Conservation (phyloP, 2,888 invertebrate species). For the Melangyna quadrimaculata region DNA sequence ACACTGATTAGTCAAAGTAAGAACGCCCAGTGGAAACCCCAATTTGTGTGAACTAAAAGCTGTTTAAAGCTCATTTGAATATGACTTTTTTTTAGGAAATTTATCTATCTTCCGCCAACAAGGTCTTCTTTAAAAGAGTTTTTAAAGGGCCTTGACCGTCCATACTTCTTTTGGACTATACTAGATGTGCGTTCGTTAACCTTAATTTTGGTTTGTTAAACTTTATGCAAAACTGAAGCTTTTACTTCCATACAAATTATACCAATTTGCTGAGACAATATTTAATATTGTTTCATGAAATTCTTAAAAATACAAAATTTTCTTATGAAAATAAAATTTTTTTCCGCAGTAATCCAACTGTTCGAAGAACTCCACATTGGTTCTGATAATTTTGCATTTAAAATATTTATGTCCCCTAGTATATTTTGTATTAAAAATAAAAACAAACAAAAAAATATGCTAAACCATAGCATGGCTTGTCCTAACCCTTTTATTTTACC, state of each 20-base stretch:
- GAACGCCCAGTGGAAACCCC: no score
- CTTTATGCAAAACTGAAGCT: neutral
- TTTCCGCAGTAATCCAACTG: neutral
- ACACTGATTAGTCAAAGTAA: no score
- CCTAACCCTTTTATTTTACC: neutral
- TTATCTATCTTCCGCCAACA: no score
- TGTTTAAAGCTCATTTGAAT: no score
- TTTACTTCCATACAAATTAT: neutral
- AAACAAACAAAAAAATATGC: neutral
- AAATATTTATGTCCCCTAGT: neutral
- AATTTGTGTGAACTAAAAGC: no score
- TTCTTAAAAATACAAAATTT: neutral
- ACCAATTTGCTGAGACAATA: neutral
- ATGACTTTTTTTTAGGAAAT: no score
- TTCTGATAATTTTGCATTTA: neutral
- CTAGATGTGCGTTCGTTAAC: no score
- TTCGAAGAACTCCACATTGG: neutral
- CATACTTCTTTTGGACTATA: no score
- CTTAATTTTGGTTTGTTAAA: neutral
- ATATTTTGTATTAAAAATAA: neutral
- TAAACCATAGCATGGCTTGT: neutral
- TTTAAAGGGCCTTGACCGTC: no score
- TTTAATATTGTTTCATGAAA: neutral
- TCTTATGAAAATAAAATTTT: neutral
- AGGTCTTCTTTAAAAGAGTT: no score